Percentiles rank a stretch among this genome's conserved stretches.
phyloP scores from a whole-genome alignment of 2,113 vertebrate genomes.

The Carassius carassius region DNA sequence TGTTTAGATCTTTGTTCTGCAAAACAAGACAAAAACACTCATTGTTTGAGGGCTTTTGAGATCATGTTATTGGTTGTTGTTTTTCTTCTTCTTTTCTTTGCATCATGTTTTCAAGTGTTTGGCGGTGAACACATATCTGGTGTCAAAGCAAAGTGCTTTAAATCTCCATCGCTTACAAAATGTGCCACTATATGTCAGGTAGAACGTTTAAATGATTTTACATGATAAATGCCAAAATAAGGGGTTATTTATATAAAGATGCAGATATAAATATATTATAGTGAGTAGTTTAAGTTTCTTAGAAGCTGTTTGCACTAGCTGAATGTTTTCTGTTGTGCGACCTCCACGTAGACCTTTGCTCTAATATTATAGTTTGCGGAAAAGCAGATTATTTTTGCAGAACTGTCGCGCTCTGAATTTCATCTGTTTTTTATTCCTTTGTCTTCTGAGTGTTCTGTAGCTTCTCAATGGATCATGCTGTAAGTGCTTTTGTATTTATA shows the following conservation, averaged over 20 bases:
- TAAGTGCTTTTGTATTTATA: conserved; percentile 73
- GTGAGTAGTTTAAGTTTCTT: conserved; percentile 77
- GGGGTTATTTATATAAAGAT: conserved; percentile 80
- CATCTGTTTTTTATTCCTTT: conserved; percentile 67
- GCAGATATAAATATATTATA: conserved; percentile 67
- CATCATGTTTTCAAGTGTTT: conserved; percentile 54
- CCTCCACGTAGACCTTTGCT: conserved; percentile 67
- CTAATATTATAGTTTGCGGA: conserved; percentile 72
- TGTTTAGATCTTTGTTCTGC: neutral
- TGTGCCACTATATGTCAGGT: conserved; percentile 78
- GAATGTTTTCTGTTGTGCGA: conserved; percentile 76
- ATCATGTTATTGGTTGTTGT: neutral
- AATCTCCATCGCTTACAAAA: conserved; percentile 76
- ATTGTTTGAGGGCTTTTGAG: neutral
- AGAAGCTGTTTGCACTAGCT: conserved; percentile 81
- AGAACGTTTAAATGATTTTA: conserved; percentile 79
- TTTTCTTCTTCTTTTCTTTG: conserved; percentile 49
- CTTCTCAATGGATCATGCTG: conserved; percentile 73
- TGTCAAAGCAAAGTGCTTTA: conserved; percentile 78
- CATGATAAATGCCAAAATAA: conserved; percentile 81
- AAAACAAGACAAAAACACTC: too few species aligned
- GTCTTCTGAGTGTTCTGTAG: conserved; percentile 76
- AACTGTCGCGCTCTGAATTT: conserved; percentile 72
- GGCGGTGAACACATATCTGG: conserved; percentile 74
- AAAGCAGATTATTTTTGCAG: conserved; percentile 78